Base-by-base conservation (phyloP, 2,888 invertebrate species). In the Nomada flava region DNA sequence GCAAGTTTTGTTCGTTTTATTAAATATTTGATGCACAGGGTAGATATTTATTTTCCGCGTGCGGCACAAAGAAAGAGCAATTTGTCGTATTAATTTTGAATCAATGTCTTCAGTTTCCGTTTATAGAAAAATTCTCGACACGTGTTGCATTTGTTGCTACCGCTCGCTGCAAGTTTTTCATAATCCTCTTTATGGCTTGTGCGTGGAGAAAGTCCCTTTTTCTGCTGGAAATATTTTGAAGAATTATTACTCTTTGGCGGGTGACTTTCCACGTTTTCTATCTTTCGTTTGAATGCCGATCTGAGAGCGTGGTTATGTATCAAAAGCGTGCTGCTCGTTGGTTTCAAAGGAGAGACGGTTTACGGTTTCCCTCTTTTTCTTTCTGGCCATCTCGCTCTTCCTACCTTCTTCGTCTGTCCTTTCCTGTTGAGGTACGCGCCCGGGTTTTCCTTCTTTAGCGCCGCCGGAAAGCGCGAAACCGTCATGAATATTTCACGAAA, bases 401-500 rank as follows among this genome's bases (percentile, higher is more conserved):
- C 18, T 47, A 52, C 53, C 72, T 42, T 70, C 52, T 63, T 36
- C 68, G 20, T 60, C 53, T 67, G 23, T 42, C 55, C 59, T 47
- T 63, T 26, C 52, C 18, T 29, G 53, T 53, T 65, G 62, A 70
- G 57, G n/a, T 20, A 65, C 65, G 20, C 53, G 71, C 23, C 50
- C 71, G 73, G 57, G 68, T 62, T 75, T 83, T 74, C 80, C 76
- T 78, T 75, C 60, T 59, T 26, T 42, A 59, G 50, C 69, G 55
- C n/a, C 76, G 68, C 60, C 76, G 64, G 63, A 75, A 65, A 81
- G 74, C 75, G 79, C 83, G 77, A 82, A 82, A 81, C 72, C 83
- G 83, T 88, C 89, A 90, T 91, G 91, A 91, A 91, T 91, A 90
- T 91, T 91, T 90, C 88, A 88, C 89, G 81, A 84, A 86, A 85